Conservation (phyloP, 92 coral and sea anemone genomes). For the Palythoa caribaeorum region DNA sequence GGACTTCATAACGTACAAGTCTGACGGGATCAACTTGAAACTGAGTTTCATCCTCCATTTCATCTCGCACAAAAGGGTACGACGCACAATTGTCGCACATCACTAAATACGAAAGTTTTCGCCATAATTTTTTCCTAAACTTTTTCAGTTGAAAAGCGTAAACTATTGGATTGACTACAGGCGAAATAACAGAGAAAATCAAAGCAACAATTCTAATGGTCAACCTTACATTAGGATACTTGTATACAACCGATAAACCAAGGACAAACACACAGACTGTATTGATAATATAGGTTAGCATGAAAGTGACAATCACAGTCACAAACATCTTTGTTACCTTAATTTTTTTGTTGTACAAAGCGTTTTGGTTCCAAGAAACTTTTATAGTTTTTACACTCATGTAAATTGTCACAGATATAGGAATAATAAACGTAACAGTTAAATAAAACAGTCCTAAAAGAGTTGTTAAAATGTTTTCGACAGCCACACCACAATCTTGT, state of each 20-base stretch:
- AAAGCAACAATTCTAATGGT: neutral
- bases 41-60: neutral
- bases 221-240: neutral
- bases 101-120: conserved; percentile 1
- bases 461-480: neutral
- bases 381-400: conserved; percentile 23
- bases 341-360: conserved; percentile 2
- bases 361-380: conserved; percentile 7
- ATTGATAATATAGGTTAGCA: neutral
- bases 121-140: conserved; percentile 31
- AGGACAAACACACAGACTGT: neutral
- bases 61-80: conserved; percentile 16
- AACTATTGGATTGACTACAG: conserved; percentile 26
- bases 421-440: neutral
- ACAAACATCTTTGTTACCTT: conserved; percentile 34
- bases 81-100: neutral
- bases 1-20: neutral
- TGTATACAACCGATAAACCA: neutral
- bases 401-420: conserved; percentile 7
- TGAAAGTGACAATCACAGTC: neutral
- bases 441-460: neutral
- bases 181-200: neutral
- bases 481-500: neutral
- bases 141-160: conserved; percentile 30
- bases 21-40: neutral